Evolutionary conservation across 2,888 invertebrate species (phyloP), one percentile per base, ranked within the genome.

Genomic region (Drosophila merina): DNA sequence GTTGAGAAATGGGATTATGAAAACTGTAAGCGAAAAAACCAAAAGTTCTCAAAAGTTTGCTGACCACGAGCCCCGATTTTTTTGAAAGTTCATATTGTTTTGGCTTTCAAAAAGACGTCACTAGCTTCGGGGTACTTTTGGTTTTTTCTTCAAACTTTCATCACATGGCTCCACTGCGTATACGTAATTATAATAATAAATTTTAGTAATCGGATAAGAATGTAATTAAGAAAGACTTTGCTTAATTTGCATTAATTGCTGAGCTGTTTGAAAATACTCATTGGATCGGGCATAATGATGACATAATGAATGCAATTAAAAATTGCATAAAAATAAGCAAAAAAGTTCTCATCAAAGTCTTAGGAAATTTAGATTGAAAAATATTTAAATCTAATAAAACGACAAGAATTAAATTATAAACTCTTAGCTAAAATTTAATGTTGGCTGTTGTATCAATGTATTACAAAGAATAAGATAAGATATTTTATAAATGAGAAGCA

Each of bases 31-130:
- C 38, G 40, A 48, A 51, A 55, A 51, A 55, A 54, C 81, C 82
- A 76, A 81, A 87, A 81, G 87, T 88, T 77, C 78, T 78, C 89
- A 80, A 83, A 81, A 64, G 69, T 79, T 67, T 76, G 81, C 74
- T 79, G 79, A 88, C 80, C 69, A 78, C 81, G 90, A 89, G 90
- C 90, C 90, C 90, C 89, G 54, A 36, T 36, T 42, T 67, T 81
- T 86, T 81, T 87, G 90, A 81, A 83, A 85, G 90, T 60, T 81
- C 76, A 74, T 76, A 72, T 81, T 77, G 71, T 76, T 73, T 72
- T 74, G 82, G 69, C 79, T 84, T 84, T 86, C 88, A 75, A 83
- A 84, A 76, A 69, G 70, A 58, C 58, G 84, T 83, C 86, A 86
- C 57, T 69, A 60, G 58, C 42, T 67, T 77, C 75, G 57, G 86